Evolutionary conservation across 2,888 invertebrate genomes (phyloP), one percentile per base, ranked within the genome.

Genomic region (Drosophila borborema): DNA sequence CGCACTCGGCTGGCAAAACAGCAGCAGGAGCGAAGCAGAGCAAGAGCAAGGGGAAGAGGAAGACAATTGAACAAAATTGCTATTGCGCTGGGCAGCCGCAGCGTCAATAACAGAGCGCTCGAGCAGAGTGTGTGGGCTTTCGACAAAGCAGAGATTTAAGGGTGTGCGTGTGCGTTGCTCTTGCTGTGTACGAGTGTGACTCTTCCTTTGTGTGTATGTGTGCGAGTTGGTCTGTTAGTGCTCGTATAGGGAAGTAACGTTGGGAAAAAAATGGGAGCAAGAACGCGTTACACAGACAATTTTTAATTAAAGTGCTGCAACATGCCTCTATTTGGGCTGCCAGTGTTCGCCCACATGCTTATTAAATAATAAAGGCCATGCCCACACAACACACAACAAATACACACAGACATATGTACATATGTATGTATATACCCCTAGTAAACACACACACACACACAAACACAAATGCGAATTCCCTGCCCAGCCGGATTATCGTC

Each of bases 21-120:
- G 56, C 28, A 28, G 1, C 28, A 62, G 45, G 23, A 23, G 18
- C 18, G 45, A 14, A 23, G 18, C 18, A 75, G 76, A 28, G 28
- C 28, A 6, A 28, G 28, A 78, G 71, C 64, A 73, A 73, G 46
- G 82, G 80, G 56, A 88, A 88, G 81, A 82, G 78, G 77, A 80
- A 83, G 89, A 82, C 86, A 81, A 83, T 76, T 86, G 89, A 81
- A 83, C 84, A 83, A 77, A 87, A 79, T 87, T 85, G 83, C 81
- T 83, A 89, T 84, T 84, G 83, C 89, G 84, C 86, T 89, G 89
- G 80, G 86, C 83, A 88, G 70, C 71, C 55, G 54, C 61, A 70
- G 74, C 84, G 82, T 82, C 88, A 85, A 85, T 79, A 76, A 79
- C 80, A 80, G 62, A 68, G 56, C 61, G 48, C 41, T 51, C 31